Base-by-base conservation (phyloP, 2,888 invertebrate genomes). In the Rhagophthalmus giganteus region DNA sequence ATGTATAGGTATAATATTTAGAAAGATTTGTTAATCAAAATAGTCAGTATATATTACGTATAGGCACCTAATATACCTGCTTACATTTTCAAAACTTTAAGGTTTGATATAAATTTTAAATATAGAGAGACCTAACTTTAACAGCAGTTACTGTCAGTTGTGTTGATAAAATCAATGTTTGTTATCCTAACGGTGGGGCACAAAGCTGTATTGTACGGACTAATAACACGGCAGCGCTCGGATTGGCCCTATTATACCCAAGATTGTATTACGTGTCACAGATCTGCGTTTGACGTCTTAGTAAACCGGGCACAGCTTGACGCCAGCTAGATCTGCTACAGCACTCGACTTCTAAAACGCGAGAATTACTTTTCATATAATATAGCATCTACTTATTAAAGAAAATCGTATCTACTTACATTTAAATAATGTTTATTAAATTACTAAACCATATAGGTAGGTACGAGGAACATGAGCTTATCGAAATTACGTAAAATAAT, bases 211-310 rank as follows among this genome's bases (percentile, higher is more conserved):
- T 70, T 69, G 68, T 69, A 64, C 55, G 61, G 65, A 59, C 66
- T 70, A 69, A 72, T 69, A 68, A 69, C 67, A 66, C 63, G 64
- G 64, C 63, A 60, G 60, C 60, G 58, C 57, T 56, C 57, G 69
- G 69, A 72, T 73, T 71, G 71, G 70, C 66, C 69, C 72, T 69
- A 73, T 73, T 73, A 72, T 72, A 64, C 66, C 64, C 62, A 67
- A 72, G 73, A 73, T 73, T 73, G 68, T 72, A 71, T 71, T 72
- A 71, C 70, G 63, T 65, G 68, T 65, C 63, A 63, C 63, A 61
- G 66, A 69, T 71, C 73, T 72, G 73, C 68, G 64, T 59, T 63
- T 73, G 73, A 72, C 72, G 69, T 72, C 71, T 72, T 71, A 63
- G 66, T 65, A 60, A 66, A 65, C 60, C 64, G 57, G 56, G 60